Evolutionary conservation across 2,888 invertebrate genomes (phyloP).

Genomic region (Napeogenes inachia): DNA sequence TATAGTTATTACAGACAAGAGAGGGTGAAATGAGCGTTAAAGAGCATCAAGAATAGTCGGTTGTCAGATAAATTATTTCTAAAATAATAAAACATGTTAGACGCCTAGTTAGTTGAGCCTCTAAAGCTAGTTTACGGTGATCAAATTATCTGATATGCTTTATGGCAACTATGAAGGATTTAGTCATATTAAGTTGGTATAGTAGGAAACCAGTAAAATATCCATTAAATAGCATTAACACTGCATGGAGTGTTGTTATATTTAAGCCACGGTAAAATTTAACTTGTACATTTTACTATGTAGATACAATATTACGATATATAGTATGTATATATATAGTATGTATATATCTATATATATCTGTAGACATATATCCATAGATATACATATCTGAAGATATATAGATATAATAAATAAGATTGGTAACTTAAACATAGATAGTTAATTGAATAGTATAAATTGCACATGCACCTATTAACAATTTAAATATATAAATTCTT

Average conservation of each 20-base stretch:
- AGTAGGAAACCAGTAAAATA: constrained; percentile 9
- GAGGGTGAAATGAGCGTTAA: constrained; percentile 72
- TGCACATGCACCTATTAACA: no score
- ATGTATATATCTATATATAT: no score
- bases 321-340: no score
- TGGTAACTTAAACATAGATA: no score
- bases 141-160: constrained; percentile 28
- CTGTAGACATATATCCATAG: no score
- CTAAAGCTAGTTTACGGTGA: constrained; percentile 32
- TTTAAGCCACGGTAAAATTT: constrained; percentile 5
- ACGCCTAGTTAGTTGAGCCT: constrained; percentile 47
- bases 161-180: constrained; percentile 12
- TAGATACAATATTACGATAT: no score
- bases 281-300: no score
- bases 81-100: constrained; percentile 63
- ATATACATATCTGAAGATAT: no score
- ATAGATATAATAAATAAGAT: no score
- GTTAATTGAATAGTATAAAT: no score
- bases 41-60: constrained; percentile 51
- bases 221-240: constrained; percentile 15
- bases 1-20: constrained; percentile 71
- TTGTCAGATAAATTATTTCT: constrained; percentile 68
- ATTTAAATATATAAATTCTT: no score
- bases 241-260: constrained; percentile 12
- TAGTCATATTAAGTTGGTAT: constrained; percentile 16